Percentiles rank a stretch among this genome's conserved stretches.
phyloP scores from a whole-genome alignment of 2,797 vertebrate species.

The Nannoperca obscura region DNA sequence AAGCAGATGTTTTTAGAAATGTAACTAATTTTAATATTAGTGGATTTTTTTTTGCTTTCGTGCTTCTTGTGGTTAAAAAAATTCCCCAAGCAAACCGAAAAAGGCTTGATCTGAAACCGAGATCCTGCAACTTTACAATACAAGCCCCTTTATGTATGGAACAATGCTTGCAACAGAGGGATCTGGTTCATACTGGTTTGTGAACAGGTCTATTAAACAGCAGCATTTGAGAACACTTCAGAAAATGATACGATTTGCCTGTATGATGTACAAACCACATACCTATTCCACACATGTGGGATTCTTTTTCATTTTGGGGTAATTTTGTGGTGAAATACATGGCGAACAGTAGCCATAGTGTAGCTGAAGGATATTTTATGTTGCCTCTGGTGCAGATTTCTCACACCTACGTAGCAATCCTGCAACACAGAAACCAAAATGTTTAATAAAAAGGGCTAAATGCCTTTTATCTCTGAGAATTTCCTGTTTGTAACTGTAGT shows the following conservation, averaged over 20 bases:
- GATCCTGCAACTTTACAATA: slow-evolving; percentile 37
- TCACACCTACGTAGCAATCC: slow-evolving; percentile 18
- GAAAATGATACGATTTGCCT: neutral
- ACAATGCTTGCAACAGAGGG: slow-evolving; percentile 69
- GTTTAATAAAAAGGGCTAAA: slow-evolving; percentile 13
- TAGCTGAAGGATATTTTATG: slow-evolving; percentile 3
- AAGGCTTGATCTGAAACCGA: slow-evolving; percentile 34
- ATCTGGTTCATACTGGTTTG: slow-evolving; percentile 82
- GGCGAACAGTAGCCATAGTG: neutral
- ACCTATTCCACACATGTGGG: neutral
- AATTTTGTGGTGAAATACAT: slow-evolving; percentile 38
- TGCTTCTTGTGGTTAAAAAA: slow-evolving; percentile 10
- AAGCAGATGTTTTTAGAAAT: neutral
- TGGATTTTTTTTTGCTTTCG: neutral
- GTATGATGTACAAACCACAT: neutral
- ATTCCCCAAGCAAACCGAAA: slow-evolving; percentile 1
- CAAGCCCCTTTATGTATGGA: slow-evolving; percentile 69
- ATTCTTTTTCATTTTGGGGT: slow-evolving; percentile 39
- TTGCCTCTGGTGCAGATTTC: slow-evolving; percentile 34
- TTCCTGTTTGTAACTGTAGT: slow-evolving; percentile 36
- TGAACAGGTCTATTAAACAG: slow-evolving; percentile 55
- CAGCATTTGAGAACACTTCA: slow-evolving; percentile 24
- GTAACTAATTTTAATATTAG: neutral
- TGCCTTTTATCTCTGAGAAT: slow-evolving; percentile 13
- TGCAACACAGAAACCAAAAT: slow-evolving; percentile 39